Evolutionary conservation across 1,140 invertebrate species (phyloP), one percentile per base, ranked within the genome.

Genomic region (Steinernema feltiae): DNA sequence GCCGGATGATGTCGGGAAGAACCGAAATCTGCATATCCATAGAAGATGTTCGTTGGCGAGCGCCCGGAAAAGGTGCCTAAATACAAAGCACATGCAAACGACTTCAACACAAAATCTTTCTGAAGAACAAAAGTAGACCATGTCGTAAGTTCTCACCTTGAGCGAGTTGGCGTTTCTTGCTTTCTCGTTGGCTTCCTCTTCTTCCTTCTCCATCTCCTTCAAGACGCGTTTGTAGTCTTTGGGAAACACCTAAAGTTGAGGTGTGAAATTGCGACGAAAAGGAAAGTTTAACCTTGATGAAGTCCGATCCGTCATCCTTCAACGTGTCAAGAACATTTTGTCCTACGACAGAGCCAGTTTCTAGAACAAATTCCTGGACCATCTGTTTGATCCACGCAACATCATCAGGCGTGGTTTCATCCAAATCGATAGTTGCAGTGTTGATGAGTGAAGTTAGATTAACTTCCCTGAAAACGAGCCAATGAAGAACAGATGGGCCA

Each of bases 221-320:
- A 99, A 87, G 2, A 92, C 96, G 79, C 93, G 89, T 84, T 97
- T 94, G 88, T 97, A 99, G 84, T 99, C 97, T 82, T 93, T 93
- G 0, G 97, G 97, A 89, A 98, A 99, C n/a, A n/a, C n/a, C n/a
- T n/a, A n/a, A n/a, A n/a, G n/a, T n/a, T n/a, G n/a, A n/a, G n/a
- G n/a, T n/a, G n/a, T n/a, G n/a, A n/a, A n/a, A n/a, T n/a, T n/a
- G n/a, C n/a, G n/a, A n/a, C n/a, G n/a, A n/a, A n/a, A n/a, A n/a
- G n/a, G n/a, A n/a, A n/a, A n/a, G n/a, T n/a, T n/a, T n/a, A 72
- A 91, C 94, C 89, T 99, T 99, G 48, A 97, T 90, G 87, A 99
- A 97, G 84, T 92, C 90, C 31, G 90, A 90, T 7, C 91, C 91
- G 46, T 91, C 90, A 76, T 89, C 89, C 0, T 93, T 91, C 93